Evolutionary conservation across 2,888 invertebrate genomes (phyloP).

Genomic region (Cantharis nigra): DNA sequence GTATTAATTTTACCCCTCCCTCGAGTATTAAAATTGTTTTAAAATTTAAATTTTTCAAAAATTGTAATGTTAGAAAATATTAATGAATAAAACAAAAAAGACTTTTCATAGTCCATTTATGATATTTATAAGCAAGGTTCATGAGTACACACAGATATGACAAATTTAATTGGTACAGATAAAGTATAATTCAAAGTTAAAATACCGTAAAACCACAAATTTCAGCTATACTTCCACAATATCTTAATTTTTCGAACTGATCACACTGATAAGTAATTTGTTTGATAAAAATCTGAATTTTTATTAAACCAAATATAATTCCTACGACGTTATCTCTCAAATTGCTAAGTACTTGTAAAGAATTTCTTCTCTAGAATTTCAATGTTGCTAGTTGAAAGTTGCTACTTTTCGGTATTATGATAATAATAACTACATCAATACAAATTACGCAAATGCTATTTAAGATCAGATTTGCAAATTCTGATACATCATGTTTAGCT

Average conservation of each 20-base stretch:
- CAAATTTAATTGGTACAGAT: neutral
- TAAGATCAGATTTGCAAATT: neutral
- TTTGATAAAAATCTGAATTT: neutral
- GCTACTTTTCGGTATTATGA: neutral
- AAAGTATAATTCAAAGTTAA: neutral
- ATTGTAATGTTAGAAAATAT: neutral
- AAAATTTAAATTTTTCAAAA: neutral
- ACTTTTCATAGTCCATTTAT: neutral
- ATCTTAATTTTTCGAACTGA: neutral
- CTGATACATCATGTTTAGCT: neutral
- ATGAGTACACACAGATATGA: neutral
- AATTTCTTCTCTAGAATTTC: neutral
- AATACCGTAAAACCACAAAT: neutral
- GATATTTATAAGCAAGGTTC: neutral
- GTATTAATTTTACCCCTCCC: too few relatives aligned
- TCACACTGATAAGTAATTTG: neutral
- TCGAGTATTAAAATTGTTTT: neutral
- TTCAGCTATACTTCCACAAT: neutral
- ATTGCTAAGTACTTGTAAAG: too few relatives aligned
- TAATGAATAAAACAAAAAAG: neutral
- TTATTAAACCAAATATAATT: neutral
- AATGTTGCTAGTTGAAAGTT: neutral
- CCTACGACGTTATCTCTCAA: neutral
- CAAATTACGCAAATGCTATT: neutral
- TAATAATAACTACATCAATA: neutral